Conservation (phyloP, 2,888 invertebrate genomes). For the Cheilosia grossa region DNA sequence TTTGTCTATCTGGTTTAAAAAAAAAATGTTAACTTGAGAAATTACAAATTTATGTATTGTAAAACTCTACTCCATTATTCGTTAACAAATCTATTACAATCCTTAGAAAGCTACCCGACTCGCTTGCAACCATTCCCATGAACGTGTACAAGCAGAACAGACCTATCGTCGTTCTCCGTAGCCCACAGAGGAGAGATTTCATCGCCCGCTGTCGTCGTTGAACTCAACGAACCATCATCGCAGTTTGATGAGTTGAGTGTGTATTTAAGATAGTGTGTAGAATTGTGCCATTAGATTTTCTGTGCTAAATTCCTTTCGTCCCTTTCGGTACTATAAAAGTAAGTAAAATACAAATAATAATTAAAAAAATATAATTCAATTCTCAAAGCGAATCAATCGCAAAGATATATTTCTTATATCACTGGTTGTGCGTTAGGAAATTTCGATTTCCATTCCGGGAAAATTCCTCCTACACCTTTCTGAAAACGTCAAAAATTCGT, state of each 20-base stretch:
- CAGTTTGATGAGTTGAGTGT: conserved; percentile 76
- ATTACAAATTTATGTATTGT: not conserved
- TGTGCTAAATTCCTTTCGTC: conserved; percentile 77
- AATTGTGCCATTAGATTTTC: conserved; percentile 77
- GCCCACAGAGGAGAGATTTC: conserved; percentile 63
- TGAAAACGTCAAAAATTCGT: conserved; percentile 62
- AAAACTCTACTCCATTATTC: conserved; percentile 39
- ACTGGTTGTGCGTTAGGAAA: conserved; percentile 2
- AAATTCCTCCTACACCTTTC: conserved; percentile 36
- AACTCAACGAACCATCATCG: conserved; percentile 72
- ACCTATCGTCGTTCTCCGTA: conserved; percentile 34
- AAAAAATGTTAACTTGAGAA: not conserved
- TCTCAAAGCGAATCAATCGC: not conserved
- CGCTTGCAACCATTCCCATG: conserved; percentile 36
- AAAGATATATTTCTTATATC: conserved; percentile 9
- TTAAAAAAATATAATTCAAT: conserved; percentile 22
- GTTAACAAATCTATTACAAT: conserved; percentile 62
- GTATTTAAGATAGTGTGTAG: conserved; percentile 78
- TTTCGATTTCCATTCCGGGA: conserved; percentile 13
- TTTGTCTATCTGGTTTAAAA: not conserved
- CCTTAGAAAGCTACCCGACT: conserved; percentile 28
- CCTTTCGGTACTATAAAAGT: conserved; percentile 76
- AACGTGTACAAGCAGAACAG: conserved; percentile 47
- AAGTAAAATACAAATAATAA: conserved; percentile 73
- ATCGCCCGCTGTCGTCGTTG: conserved; percentile 68